A percentile compares a stretch with the other conserved stretches of the same genome.
phyloP scores from a whole-genome alignment of 92 coral and sea anemone species.

The Epizoanthus scotinus region DNA sequence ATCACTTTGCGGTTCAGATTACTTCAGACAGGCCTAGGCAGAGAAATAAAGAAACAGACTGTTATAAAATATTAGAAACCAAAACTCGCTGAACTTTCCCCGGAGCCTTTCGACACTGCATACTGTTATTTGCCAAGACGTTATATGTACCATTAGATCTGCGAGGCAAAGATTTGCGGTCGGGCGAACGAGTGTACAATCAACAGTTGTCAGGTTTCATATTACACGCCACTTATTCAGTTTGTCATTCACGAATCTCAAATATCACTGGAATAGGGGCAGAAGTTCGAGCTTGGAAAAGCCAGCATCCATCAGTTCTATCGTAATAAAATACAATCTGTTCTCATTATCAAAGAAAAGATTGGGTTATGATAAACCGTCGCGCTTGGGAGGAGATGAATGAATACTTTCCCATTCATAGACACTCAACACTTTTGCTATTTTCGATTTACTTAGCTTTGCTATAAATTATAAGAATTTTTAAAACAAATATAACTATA shows the following conservation, averaged over 20 bases:
- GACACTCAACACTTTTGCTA: constrained; percentile 35
- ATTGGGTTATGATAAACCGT: constrained; percentile 22
- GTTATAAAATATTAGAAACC: background rate
- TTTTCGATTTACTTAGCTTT: constrained; percentile 26
- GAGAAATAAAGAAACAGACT: background rate
- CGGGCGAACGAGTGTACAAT: constrained; percentile 1
- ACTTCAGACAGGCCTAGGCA: constrained; percentile 40
- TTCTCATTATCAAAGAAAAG: constrained; percentile 35
- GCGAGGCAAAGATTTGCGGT: constrained; percentile 13
- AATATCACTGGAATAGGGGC: background rate
- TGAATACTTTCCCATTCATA: constrained; percentile 35
- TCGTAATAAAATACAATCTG: background rate
- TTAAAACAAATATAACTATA: background rate
- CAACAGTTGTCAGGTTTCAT: constrained; percentile 1
- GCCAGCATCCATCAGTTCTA: background rate
- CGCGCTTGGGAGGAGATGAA: constrained; percentile 40
- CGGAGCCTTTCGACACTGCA: background rate
- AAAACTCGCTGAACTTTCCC: background rate
- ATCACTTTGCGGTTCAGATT: constrained; percentile 65
- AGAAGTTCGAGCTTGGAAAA: background rate
- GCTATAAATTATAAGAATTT: background rate
- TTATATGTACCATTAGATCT: background rate
- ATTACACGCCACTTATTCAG: constrained; percentile 21
- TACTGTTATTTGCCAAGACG: constrained; percentile 1
- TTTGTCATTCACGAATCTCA: background rate